Percentiles rank a stretch among this genome's conserved stretches.
These are phyloP conservation scores for Tethea ocularis DNA, from an alignment of 2,888 invertebrate genomes.

Conservation along the genomic window DNA sequence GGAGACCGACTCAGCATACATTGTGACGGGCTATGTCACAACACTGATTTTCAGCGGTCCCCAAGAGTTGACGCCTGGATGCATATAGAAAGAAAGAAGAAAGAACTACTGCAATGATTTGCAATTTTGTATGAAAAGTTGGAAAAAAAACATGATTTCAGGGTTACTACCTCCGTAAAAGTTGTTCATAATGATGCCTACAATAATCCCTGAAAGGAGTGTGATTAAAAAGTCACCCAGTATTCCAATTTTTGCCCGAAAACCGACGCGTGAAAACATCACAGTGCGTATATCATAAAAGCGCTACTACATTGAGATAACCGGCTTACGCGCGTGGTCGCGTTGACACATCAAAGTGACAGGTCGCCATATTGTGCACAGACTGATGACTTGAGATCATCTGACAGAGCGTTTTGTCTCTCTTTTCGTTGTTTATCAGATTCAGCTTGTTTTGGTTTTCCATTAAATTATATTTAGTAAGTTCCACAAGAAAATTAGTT, in stretches of 20 bases:
- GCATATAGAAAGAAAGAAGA: too few relatives aligned
- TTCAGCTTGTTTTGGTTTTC: background rate
- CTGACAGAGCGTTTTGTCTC: conserved; percentile 2
- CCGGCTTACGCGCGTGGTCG: conserved; percentile 47
- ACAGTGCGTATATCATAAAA: conserved; percentile 36
- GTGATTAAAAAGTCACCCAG: too few relatives aligned
- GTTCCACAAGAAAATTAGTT: background rate
- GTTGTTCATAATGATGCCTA: too few relatives aligned
- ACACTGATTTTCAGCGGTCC: too few relatives aligned
- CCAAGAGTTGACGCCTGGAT: too few relatives aligned
- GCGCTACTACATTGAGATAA: conserved; percentile 33
- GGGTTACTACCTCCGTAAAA: too few relatives aligned
- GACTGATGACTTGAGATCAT: conserved; percentile 8
- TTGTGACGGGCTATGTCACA: too few relatives aligned
- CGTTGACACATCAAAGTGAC: conserved; percentile 36
- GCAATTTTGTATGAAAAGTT: too few relatives aligned
- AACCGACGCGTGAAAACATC: conserved; percentile 7
- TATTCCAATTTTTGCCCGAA: background rate
- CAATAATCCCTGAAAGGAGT: too few relatives aligned
- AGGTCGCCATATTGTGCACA: conserved; percentile 14
- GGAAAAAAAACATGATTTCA: too few relatives aligned
- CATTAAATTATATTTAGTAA: background rate
- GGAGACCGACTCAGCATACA: too few relatives aligned
- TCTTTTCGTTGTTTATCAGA: conserved; percentile 1
- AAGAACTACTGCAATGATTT: too few relatives aligned